These are phyloP conservation scores for Heliocidaris tuberculata DNA, from an alignment of 35 echinoderm and acorn worm species.

Conservation along the genomic window DNA sequence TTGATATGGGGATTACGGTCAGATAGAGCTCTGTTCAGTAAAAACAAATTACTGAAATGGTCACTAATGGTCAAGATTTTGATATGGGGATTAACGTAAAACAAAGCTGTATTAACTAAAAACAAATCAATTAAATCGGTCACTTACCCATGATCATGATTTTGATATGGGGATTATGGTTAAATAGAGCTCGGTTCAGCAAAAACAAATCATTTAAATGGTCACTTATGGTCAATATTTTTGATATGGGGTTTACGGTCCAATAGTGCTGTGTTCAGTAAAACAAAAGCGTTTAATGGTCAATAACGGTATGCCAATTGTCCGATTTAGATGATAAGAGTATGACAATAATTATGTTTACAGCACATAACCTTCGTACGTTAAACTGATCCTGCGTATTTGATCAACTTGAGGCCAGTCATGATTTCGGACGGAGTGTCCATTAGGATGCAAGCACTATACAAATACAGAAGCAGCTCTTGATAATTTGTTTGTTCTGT, in stretches of 20 bases:
- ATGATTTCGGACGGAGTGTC: neutral
- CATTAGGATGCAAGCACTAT: neutral
- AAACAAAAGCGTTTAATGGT: neutral
- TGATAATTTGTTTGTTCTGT: neutral
- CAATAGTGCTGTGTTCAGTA: no score
- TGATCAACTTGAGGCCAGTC: neutral
- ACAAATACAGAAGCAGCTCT: neutral
- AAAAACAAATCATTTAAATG: no score
- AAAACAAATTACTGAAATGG: no score
- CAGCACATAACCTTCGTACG: neutral
- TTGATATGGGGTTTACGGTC: no score
- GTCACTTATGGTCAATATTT: no score
- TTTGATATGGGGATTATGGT: no score
- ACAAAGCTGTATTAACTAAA: neutral
- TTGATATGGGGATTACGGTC: neutral
- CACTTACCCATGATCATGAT: no score
- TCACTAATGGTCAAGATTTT: neutral
- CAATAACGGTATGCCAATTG: neutral
- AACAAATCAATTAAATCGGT: no score
- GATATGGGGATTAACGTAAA: neutral
- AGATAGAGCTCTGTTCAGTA: neutral
- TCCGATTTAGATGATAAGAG: neutral
- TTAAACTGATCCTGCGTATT: neutral
- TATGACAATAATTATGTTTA: neutral
- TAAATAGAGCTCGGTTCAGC: no score